These are phyloP conservation scores for Mormyrops attenuatus DNA, from an alignment of 2,797 vertebrate species.

Conservation along the genomic window DNA sequence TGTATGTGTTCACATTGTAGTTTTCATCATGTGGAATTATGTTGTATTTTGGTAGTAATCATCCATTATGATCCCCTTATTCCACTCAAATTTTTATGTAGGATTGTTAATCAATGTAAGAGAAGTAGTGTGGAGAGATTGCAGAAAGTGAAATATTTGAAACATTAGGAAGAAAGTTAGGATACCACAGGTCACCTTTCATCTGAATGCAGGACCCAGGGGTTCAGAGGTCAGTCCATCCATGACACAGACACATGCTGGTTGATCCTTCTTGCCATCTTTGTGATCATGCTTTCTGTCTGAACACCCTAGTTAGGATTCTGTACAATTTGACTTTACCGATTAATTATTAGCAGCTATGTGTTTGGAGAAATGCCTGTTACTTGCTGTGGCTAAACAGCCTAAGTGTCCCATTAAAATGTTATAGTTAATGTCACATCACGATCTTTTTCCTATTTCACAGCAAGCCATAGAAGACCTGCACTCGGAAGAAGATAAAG, in stretches of 20 bases:
- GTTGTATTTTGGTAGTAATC: not conserved
- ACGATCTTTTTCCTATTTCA: constrained; percentile 26
- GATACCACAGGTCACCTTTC: not conserved
- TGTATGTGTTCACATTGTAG: not conserved
- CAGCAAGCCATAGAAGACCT: constrained; percentile 66
- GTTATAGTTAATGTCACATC: not conserved
- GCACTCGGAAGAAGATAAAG: constrained; percentile 67
- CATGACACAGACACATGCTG: constrained; percentile 29
- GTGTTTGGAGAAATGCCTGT: not conserved
- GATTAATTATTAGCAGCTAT: not conserved
- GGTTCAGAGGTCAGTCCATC: constrained; percentile 37
- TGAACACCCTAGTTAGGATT: not conserved
- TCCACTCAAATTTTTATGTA: not conserved
- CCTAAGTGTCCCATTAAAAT: not conserved
- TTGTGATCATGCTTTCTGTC: not conserved
- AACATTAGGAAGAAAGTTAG: not conserved
- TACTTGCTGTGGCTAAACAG: not conserved
- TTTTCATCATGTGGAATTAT: not conserved
- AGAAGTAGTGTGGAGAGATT: not conserved
- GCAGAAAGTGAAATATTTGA: not conserved
- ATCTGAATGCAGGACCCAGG: constrained; percentile 19
- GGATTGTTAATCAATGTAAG: not conserved
- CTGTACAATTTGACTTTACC: not conserved
- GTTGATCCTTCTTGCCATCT: not conserved
- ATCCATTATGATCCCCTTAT: not conserved